Evolutionary conservation across 2,797 vertebrate genomes (phyloP), one percentile per base, ranked within the genome.

Genomic region (Ambastaia sidthimunki): DNA sequence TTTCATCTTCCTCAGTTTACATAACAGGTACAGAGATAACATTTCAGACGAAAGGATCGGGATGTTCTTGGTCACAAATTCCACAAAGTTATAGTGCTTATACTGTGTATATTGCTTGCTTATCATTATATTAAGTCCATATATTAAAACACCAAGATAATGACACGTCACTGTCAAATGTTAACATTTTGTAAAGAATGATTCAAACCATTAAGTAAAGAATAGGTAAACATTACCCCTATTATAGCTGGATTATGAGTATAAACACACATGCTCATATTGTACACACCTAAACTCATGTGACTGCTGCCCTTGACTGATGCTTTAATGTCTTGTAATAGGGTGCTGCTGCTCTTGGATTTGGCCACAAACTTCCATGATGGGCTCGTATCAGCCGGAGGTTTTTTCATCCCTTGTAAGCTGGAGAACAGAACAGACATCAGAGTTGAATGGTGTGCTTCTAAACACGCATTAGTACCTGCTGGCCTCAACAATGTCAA

Each of bases 271-370:
- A 18, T n/a, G 15, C n/a, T 69, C 71, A 73, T n/a, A 28, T 63
- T 54, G 71, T 90, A 91, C 80, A 82, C 92, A 91, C 93, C 91
- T 54, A 88, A 28, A 73, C 85, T 83, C 62, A 80, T 88, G 12
- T 93, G 87, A 79, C 88, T 91, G 85, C 83, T 94, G 82, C 88
- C 86, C 93, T 92, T 95, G 70, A 88, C 87, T 73, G 91, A 78
- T 0, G 91, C 91, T 63, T 91, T 91, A 25, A 91, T 85, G 44
- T 97, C 96, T 86, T 92, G 92, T 84, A 92, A 86, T 76, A 98
- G 87, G 59, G 96, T 90, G 16, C 94, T 94, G 78, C 96, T 97
- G 85, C 97, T 98, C 86, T 95, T 95, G 3, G 96, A 98, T 83
- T 96, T 93, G 0, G 94, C 92, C 60, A 94, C 93, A 77, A 89